Base-by-base conservation (phyloP, 1,140 invertebrate species). In the Drosophila subpulchrella region DNA sequence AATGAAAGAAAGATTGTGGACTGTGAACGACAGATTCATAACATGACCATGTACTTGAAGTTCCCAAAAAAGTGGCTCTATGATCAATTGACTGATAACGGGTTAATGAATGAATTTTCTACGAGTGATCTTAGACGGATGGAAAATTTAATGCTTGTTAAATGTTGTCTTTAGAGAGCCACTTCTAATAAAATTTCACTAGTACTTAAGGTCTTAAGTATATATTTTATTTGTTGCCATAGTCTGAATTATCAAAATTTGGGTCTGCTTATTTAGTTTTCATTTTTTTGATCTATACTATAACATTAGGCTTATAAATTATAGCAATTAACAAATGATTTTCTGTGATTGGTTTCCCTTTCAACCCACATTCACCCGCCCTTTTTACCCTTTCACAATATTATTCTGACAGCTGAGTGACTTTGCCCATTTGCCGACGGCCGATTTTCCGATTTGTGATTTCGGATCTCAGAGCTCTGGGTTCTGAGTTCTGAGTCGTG, bases 1-100 rank as follows among this genome's bases (percentile, higher is more conserved):
- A 71, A 71, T 71, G 67, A 70, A 70, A 71, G 67, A 70, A 57
- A 71, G 66, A 71, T 58, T 57, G 67, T 10, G 34, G 57, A 57
- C 34, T 38, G 20, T 27, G 30, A 53, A 24, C 13, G 44, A 66
- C 38, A 66, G 58, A 66, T 63, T 44, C 65, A 44, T 13, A 30
- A 30, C 55, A 13, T 4, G 27, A 44, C 20, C 27, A 54, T 48
- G 63, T 50, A 48, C 66, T 67, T 70, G 47, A 70, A 24, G 48
- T 15, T 17, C 17, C 42, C 15, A 38, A 30, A 20, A 44, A 46
- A 46, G 11, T 15, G 13, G 47, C 30, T n/a, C n/a, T n/a, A 36
- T 54, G 66, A 67, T 66, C 66, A 41, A 47, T 70, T 41, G 63
- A 41, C 44, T 70, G 67, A 71, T 71, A 71, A 71, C 30, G 34